Conservation (phyloP, 1,140 invertebrate species). For the Diabrotica undecimpunctata region DNA sequence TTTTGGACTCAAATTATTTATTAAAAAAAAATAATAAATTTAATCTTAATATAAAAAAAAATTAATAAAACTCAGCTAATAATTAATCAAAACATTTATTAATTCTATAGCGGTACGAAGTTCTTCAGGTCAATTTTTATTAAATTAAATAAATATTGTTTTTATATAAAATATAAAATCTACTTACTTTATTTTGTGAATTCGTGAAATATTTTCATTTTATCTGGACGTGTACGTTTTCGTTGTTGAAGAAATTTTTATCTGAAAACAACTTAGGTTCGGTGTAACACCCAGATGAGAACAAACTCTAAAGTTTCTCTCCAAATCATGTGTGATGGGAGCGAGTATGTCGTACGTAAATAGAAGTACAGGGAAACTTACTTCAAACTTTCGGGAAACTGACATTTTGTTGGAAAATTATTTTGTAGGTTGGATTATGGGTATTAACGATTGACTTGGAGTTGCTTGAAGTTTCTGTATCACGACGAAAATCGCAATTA, state of each 20-base stretch:
- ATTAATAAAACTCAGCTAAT: too few species aligned
- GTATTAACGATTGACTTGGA: slow-evolving; percentile 2
- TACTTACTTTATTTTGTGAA: too few species aligned
- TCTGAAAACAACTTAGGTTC: neutral
- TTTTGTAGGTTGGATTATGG: slow-evolving; percentile 3
- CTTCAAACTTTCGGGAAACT: slow-evolving; percentile 1
- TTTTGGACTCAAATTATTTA: too few species aligned
- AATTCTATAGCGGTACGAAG: too few species aligned
- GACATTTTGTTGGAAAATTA: slow-evolving; percentile 12
- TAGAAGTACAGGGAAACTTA: slow-evolving; percentile 9
- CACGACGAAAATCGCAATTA: slow-evolving; percentile 2
- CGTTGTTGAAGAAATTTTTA: neutral
- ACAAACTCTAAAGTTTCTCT: slow-evolving; percentile 2
- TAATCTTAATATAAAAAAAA: too few species aligned
- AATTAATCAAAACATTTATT: too few species aligned
- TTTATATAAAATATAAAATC: too few species aligned
- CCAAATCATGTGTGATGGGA: neutral
- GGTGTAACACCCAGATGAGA: neutral
- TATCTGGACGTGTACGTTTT: neutral
- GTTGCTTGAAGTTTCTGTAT: neutral
- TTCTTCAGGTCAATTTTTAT: too few species aligned
- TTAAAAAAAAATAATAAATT: too few species aligned
- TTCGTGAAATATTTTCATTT: too few species aligned
- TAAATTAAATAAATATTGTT: too few species aligned
- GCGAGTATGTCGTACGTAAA: slow-evolving; percentile 1